phyloP scores from a whole-genome alignment of 1,140 invertebrate species.

The Pogonognathellus flavescens region DNA sequence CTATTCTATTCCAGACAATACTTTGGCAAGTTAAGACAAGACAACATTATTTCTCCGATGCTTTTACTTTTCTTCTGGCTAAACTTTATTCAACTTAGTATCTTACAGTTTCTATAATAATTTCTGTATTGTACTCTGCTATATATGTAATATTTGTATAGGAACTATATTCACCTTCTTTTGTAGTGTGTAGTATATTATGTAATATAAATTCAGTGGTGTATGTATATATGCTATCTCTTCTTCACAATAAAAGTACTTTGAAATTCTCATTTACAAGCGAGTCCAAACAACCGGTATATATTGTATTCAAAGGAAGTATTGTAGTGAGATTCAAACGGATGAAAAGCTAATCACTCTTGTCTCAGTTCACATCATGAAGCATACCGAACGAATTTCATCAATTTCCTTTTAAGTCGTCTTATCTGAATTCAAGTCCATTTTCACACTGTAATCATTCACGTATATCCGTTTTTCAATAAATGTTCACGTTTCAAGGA shows the following conservation, averaged over 20 bases:
- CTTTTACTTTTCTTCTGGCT: constrained; percentile 26
- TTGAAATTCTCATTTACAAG: not conserved
- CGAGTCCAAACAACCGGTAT: not conserved
- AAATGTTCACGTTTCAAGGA: constrained; percentile 16
- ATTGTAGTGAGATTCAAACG: not conserved
- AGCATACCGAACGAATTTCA: constrained; percentile 27
- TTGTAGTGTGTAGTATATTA: not conserved
- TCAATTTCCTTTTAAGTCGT: constrained; percentile 17
- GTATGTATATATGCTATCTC: not conserved
- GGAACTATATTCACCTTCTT: not conserved
- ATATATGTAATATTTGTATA: not conserved
- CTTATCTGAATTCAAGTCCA: constrained; percentile 37
- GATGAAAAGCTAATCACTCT: constrained; percentile 36
- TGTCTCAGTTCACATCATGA: constrained; percentile 34
- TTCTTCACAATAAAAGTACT: not conserved
- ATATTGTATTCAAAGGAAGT: not conserved
- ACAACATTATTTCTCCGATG: constrained; percentile 43
- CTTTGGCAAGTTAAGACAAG: constrained; percentile 4
- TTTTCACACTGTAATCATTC: constrained; percentile 47
- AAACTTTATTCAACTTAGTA: constrained; percentile 2
- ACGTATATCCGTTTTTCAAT: not conserved
- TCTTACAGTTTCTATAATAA: not conserved
- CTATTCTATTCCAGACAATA: constrained; percentile 4
- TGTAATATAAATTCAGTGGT: not conserved
- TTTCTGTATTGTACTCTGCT: not conserved